Evolutionary conservation across 2,113 vertebrate genomes (phyloP).

Genomic region (Lagopus leucura): DNA sequence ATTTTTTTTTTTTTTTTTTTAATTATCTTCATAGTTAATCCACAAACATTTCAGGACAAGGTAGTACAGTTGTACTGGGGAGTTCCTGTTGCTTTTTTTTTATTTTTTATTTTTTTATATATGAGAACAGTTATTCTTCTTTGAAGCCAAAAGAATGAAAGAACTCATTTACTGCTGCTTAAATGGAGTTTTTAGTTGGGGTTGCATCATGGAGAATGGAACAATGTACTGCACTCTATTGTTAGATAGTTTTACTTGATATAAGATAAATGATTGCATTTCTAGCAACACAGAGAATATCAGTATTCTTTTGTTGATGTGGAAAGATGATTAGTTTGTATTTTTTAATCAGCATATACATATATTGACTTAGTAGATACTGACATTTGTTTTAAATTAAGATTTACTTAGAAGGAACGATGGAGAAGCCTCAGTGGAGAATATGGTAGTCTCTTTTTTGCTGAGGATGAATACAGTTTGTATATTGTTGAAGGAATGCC

Average conservation of each 20-base stretch:
- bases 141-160: not conserved
- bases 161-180: not conserved
- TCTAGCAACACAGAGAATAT: not conserved
- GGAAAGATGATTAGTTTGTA: not conserved
- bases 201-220: not conserved
- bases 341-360: not conserved
- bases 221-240: not conserved
- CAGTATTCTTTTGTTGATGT: not conserved
- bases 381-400: not conserved
- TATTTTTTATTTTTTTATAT: not conserved
- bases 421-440: fast-evolving
- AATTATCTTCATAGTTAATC: not conserved
- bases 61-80: not conserved
- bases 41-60: not conserved
- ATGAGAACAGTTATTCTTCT: not conserved
- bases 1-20: not conserved
- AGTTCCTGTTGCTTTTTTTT: not conserved
- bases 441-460: not conserved
- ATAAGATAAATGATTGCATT: not conserved
- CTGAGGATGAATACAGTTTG: not conserved
- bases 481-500: not conserved
- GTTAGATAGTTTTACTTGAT: not conserved
- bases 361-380: not conserved
- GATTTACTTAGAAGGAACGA: not conserved
- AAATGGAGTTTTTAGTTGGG: not conserved